A percentile compares a stretch with the other conserved stretches of the same genome.
Evolutionary conservation across 2,113 vertebrate genomes (phyloP).

Genomic region (Pelusios castaneus): DNA sequence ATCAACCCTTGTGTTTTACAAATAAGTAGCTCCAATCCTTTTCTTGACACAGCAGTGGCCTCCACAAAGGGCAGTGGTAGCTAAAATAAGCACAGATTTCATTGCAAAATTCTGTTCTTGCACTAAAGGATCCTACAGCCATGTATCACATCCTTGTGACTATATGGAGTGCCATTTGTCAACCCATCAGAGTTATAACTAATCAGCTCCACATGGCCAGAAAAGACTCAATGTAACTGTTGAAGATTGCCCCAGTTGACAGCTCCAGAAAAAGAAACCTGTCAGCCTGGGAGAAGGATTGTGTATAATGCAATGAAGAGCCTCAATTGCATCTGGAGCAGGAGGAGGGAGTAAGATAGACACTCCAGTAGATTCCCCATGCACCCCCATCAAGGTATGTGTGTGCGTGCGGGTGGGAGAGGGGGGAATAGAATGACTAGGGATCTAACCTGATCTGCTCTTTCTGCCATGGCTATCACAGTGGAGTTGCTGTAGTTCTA

Average conservation of each 20-base stretch:
- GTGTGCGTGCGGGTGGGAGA: neutral
- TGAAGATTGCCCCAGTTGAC: neutral
- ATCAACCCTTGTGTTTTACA: neutral
- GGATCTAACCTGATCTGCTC: neutral
- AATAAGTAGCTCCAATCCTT: neutral
- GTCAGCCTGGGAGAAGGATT: neutral
- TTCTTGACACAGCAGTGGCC: neutral
- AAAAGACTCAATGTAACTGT: conserved; percentile 7
- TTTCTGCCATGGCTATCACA: neutral
- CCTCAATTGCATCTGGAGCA: neutral
- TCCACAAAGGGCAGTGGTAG: neutral
- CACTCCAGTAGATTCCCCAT: neutral
- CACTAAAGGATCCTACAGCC: neutral
- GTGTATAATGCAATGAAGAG: neutral
- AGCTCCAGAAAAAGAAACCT: neutral
- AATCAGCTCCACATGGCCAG: neutral
- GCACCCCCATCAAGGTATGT: neutral
- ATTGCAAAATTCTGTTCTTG: neutral
- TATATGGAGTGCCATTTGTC: neutral
- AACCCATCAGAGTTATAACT: neutral
- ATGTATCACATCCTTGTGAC: neutral
- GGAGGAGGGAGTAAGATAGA: neutral
- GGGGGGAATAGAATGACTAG: neutral
- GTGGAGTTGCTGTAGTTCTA: neutral
- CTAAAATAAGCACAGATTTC: neutral